Evolutionary conservation across 2,113 vertebrate genomes (phyloP), one percentile per base, ranked within the genome.

Genomic region (Geococcyx californianus): DNA sequence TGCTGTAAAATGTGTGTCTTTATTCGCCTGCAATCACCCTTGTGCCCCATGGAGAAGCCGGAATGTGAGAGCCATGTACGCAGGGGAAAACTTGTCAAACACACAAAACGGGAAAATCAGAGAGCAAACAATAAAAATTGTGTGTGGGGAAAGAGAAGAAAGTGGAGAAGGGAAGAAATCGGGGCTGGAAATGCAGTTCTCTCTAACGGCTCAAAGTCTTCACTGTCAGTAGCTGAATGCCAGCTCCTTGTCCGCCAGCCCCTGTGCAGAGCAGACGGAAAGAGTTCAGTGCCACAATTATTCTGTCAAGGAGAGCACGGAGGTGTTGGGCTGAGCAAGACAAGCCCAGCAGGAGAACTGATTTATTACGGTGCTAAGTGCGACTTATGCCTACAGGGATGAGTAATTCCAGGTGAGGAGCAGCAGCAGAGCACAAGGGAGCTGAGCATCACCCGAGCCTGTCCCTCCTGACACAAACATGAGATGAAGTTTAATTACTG

Each of bases 51-150:
- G 38, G 90, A 87, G 58, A 16, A 25, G 23, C n/a, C 10, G 62
- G 13, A 19, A 68, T 11, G 5, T 2, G 12, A 83, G 72, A 86
- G 24, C 33, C 45, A 11, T 8, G n/a, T 10, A 10, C 4, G 2
- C 60, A 54, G 54, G 63, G 28, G 33, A 19, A 34, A 51, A 59
- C 59, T 51, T 25, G 31, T 23, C 33, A 84, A n/a, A 80, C 93
- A 76, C 2, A 76, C 17, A 29, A 38, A 56, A 84, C 74, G 84
- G 72, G 69, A 89, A 93, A 91, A 84, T 59, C 73, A 54, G 84
- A 81, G 64, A 73, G 44, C 23, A n/a, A 80, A 26, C n/a, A 34
- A 28, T n/a, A 29, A 82, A 44, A 45, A 36, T 8, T 15, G 5
- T 42, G 26, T n/a, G n/a, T 38, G 19, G 73, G 54, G 59, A 82